Base-by-base conservation (phyloP, 2,888 invertebrate species). In the Euzetes globulus region DNA sequence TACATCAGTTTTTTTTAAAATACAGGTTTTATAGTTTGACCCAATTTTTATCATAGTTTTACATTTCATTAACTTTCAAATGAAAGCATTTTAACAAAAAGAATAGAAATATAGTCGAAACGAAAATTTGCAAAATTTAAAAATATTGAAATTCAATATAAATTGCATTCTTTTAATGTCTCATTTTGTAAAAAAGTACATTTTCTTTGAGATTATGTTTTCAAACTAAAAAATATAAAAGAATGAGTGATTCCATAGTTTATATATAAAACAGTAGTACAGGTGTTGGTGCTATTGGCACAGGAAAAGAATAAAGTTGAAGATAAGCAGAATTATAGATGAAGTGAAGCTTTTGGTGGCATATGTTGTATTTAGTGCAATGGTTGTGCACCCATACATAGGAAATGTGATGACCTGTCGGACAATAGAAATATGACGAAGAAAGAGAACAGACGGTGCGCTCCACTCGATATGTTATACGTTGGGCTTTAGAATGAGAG, bases 381-480 rank as follows among this genome's bases (percentile, higher is more conserved):
- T 17, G 55, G 63, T 13, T 41, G 27, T 70, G 70, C 70, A 70
- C 70, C 70, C 70, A 70, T 65, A 65, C 58, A 58, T 63, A 70
- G 70, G 70, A 70, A 70, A 70, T 70, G 47, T 70, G 70, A 70
- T 70, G 70, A 70, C 70, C 70, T 70, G 45, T 70, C 47, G 70
- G 70, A 70, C 70, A 70, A 70, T 70, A 70, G 70, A 70, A 47
- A 25, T 70, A 70, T 70, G 47, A 47, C 45, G 19, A 70, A 41
- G 47, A 70, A 70, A 70, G 70, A 41, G 70, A 70, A 70, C 70
- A 70, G 70, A 70, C 70, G 70, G 70, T 70, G 47, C 47, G 47
- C 33, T 65, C 55, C n/a, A 7, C 55, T 55, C 70, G 70, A 70
- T 70, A 70, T 70, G 70, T 70, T 47, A 41, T 70, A 27, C 27